Base-by-base conservation (phyloP, 2,113 vertebrate species). In the Limnothrissa miodon region DNA sequence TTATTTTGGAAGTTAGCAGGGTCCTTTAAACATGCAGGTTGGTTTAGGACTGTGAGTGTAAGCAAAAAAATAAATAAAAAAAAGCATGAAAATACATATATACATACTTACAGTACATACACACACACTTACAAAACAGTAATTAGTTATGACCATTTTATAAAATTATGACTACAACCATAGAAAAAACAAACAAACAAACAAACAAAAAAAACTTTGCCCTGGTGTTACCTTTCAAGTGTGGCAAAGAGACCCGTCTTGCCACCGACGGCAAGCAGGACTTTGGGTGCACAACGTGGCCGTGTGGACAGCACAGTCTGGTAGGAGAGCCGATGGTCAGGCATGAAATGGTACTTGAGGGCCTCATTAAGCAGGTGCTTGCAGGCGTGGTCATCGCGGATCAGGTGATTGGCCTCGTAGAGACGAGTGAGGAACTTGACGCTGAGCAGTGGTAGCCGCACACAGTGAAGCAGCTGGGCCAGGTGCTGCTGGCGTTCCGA, bases 281-380 rank as follows among this genome's bases (percentile, higher is more conserved):
- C 97, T 89, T 99, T 99, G 0, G 98, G 97, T 33, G 98, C 96
- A 81, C 98, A 99, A 85, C 98, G 96, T 19, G 97, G 96, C 42
- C 97, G 93, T 0, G 97, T 97, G 83, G 95, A 96, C 90, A 99
- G 89, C 91, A 98, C 90, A 45, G 92, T 99, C 93, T 99, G 98
- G 91, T 98, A 98, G 53, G 97, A 98, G 0, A 99, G 97, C 89
- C 98, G 95, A 91, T 99, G 97, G 83, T 99, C 98, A 39, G 98
- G 98, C 98, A 99, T 99, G 89, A 99, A 99, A 90, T 99, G 98
- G 92, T 99, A 99, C 86, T 99, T 99, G 0, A 99, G 96, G 45
- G 98, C 97, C 95, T 99, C 98, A 1, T 99, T 99, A 74, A 99
- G 95, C 83, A 99, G 95, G 86, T 99, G 98, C 88, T 99, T 99